A percentile compares a stretch with the other conserved stretches of the same genome.
phyloP scores from a whole-genome alignment of 2,797 vertebrate genomes.

The Myiotriccus ornatus region DNA sequence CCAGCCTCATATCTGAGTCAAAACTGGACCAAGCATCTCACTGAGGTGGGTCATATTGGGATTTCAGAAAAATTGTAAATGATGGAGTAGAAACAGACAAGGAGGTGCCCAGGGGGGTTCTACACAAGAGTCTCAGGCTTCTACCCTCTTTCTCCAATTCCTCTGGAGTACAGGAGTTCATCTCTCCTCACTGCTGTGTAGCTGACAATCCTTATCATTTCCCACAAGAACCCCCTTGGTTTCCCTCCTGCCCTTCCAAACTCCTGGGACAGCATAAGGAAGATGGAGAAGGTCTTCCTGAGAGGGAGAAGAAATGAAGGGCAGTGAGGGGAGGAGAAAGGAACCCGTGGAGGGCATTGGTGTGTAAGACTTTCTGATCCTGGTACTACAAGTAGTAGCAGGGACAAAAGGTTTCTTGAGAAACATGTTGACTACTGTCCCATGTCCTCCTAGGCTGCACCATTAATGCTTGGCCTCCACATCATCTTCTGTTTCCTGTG shows the following conservation, averaged over 20 bases:
- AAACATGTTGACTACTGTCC: neutral
- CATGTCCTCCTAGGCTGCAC: neutral
- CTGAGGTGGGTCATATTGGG: neutral
- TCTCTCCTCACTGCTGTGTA: neutral
- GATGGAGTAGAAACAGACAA: neutral
- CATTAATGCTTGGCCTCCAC: neutral
- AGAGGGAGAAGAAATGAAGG: neutral
- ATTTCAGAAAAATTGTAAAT: neutral
- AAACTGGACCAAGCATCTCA: neutral
- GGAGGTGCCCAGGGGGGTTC: neutral
- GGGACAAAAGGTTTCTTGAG: neutral
- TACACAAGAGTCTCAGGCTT: neutral
- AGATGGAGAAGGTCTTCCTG: neutral
- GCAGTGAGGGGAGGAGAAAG: neutral
- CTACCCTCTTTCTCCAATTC: neutral
- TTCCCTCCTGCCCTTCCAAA: neutral
- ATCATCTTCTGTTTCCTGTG: neutral
- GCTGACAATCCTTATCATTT: neutral
- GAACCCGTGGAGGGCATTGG: neutral
- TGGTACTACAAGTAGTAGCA: neutral
- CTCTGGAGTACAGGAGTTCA: neutral
- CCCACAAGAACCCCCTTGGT: neutral
- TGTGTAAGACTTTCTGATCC: neutral
- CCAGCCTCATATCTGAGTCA: neutral
- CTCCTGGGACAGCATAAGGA: neutral